A percentile compares a stretch with the other conserved stretches of the same genome.
phyloP scores from a whole-genome alignment of 2,797 vertebrate species.

The Prunella strophiata region DNA sequence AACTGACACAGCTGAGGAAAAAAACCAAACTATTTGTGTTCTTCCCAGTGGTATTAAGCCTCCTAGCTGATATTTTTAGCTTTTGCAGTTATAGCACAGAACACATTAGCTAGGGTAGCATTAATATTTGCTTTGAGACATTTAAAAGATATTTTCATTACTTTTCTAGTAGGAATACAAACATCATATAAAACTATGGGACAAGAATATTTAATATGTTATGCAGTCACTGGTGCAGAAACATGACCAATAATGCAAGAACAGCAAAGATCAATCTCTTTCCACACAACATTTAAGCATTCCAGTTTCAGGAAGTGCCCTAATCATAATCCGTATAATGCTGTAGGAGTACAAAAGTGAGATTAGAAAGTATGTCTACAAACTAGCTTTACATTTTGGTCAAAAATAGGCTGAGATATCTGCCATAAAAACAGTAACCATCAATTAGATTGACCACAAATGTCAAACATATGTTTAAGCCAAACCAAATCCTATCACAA shows the following conservation, averaged over 20 bases:
- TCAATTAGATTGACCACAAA: slow-evolving; percentile 42
- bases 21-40: neutral
- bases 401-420: slow-evolving; percentile 6
- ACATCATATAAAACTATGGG: neutral
- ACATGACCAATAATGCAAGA: neutral
- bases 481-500: slow-evolving; percentile 29
- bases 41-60: neutral
- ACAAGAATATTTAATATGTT: neutral
- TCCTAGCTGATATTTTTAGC: neutral
- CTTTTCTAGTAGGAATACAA: neutral
- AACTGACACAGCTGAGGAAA: neutral
- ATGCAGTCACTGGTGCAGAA: neutral
- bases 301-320: neutral
- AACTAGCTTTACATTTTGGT: slow-evolving; percentile 1
- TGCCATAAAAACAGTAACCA: slow-evolving; percentile 38
- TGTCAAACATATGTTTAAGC: slow-evolving; percentile 41
- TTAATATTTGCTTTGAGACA: neutral
- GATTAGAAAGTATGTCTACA: slow-evolving; percentile 18
- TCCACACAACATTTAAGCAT: neutral
- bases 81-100: neutral
- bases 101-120: neutral
- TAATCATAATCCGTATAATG: neutral
- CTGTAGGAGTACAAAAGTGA: neutral
- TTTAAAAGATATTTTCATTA: neutral
- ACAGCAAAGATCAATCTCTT: neutral